A percentile compares a stretch with the other conserved stretches of the same genome.
phyloP scores from a whole-genome alignment of 2,113 vertebrate species.

The Takifugu bimaculatus region DNA sequence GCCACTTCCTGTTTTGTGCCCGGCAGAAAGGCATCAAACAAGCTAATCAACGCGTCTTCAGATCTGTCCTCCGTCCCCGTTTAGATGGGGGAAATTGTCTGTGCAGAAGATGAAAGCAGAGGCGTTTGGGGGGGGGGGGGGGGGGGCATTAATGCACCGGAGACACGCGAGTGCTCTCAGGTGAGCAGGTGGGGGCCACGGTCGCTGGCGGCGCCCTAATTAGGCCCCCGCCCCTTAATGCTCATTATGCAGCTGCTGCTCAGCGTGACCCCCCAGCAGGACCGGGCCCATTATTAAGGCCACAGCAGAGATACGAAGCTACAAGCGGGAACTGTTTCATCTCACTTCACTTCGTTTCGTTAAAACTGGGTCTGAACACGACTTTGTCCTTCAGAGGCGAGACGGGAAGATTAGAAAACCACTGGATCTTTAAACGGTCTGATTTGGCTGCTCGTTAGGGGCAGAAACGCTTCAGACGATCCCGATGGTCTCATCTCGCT shows the following conservation, averaged over 20 bases:
- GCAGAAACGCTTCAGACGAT: too few species aligned
- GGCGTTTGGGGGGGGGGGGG: slow-evolving; percentile 3
- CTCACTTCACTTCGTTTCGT: background rate
- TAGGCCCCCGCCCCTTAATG: slow-evolving; percentile 32
- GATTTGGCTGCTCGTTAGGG: too few species aligned
- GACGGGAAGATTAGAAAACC: too few species aligned
- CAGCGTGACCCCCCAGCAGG: slow-evolving; percentile 13
- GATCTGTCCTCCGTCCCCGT: slow-evolving; percentile 36
- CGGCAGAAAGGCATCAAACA: slow-evolving; percentile 34
- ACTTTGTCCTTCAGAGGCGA: background rate
- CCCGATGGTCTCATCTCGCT: too few species aligned
- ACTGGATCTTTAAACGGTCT: too few species aligned
- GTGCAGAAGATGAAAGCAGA: slow-evolving; percentile 40
- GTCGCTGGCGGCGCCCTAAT: slow-evolving; percentile 36
- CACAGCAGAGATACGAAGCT: too few species aligned
- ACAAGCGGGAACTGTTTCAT: background rate
- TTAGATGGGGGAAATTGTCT: slow-evolving; percentile 24
- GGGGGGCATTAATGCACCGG: slow-evolving; percentile 22
- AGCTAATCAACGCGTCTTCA: slow-evolving; percentile 29
- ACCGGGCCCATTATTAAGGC: slow-evolving; percentile 6
- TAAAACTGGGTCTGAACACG: background rate
- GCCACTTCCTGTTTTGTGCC: slow-evolving; percentile 2
- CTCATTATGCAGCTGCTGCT: slow-evolving; percentile 37
- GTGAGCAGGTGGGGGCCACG: slow-evolving; percentile 21
- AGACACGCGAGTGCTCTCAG: slow-evolving; percentile 15